phyloP scores from a whole-genome alignment of 2,113 vertebrate species.

The Bubo bubo region DNA sequence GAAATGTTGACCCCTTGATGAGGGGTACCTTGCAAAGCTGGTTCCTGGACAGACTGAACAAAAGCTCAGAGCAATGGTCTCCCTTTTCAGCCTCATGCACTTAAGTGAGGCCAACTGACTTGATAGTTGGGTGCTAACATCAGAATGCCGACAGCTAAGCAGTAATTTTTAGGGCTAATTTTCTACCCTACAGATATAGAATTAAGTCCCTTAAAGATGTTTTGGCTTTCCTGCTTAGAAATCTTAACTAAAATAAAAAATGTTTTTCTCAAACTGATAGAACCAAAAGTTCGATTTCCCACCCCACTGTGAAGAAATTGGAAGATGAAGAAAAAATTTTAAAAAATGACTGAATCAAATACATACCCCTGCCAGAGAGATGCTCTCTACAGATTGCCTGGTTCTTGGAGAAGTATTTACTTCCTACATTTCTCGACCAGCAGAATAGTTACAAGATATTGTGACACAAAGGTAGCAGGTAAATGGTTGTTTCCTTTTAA shows the following conservation, averaged over 20 bases:
- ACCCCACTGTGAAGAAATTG: not conserved
- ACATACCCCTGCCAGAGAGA: not conserved
- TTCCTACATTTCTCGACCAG: not conserved
- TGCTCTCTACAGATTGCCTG: not conserved
- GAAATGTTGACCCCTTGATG: fast-evolving
- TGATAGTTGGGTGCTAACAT: not conserved
- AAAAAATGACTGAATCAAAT: not conserved
- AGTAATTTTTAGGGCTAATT: not conserved
- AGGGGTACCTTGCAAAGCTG: too few species aligned
- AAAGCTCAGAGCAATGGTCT: not conserved
- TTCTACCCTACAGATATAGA: not conserved
- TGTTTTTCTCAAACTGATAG: not conserved
- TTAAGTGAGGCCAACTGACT: not conserved
- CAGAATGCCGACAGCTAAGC: not conserved
- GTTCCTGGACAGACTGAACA: not conserved
- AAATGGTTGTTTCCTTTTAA: not conserved
- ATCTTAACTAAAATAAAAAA: not conserved
- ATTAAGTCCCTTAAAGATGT: not conserved
- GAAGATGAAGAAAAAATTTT: too few species aligned
- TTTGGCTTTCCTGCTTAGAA: not conserved
- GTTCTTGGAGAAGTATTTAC: not conserved
- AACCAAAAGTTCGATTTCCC: not conserved
- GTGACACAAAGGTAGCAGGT: not conserved
- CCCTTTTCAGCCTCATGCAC: not conserved
- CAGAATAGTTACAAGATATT: not conserved